Percentiles rank a stretch among this genome's conserved stretches.
phyloP scores from a whole-genome alignment of 2,888 invertebrate species.

The Ochropleura plecta region DNA sequence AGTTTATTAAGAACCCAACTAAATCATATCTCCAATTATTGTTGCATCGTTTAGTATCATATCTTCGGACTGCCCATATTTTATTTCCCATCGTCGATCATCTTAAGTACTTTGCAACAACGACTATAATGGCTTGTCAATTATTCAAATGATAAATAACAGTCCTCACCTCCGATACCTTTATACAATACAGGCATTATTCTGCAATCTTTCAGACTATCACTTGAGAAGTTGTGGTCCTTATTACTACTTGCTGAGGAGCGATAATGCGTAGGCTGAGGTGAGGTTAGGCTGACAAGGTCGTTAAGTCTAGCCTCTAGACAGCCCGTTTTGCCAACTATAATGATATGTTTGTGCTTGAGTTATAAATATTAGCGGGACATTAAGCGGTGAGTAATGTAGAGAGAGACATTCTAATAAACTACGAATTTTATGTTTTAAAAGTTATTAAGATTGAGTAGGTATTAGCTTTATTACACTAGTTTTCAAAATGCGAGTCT shows the following conservation, averaged over 20 bases:
- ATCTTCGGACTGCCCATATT: constrained; percentile 23
- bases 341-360: constrained; percentile 49
- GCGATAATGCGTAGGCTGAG: constrained; percentile 31
- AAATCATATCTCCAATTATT: constrained; percentile 38
- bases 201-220: constrained; percentile 50
- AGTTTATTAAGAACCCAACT: constrained; percentile 15
- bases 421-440: constrained; percentile 1
- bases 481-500: constrained; percentile 40
- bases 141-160: constrained; percentile 58
- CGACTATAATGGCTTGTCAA: constrained; percentile 53
- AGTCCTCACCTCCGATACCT: constrained; percentile 35
- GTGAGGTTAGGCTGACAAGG: constrained; percentile 54
- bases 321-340: constrained; percentile 53
- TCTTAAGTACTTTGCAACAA: constrained; percentile 39
- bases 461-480: constrained; percentile 45
- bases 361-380: constrained; percentile 39
- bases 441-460: constrained; percentile 24
- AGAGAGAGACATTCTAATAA: constrained; percentile 14
- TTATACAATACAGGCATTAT: constrained; percentile 56
- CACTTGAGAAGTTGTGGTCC: constrained; percentile 37
- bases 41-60: constrained; percentile 18
- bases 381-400: constrained; percentile 18
- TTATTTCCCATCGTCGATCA: constrained; percentile 38
- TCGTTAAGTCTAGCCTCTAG: constrained; percentile 58
- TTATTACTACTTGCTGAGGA: constrained; percentile 48